Evolutionary conservation across 2,888 invertebrate genomes (phyloP), one percentile per base, ranked within the genome.

Genomic region (Piscicola geometra): DNA sequence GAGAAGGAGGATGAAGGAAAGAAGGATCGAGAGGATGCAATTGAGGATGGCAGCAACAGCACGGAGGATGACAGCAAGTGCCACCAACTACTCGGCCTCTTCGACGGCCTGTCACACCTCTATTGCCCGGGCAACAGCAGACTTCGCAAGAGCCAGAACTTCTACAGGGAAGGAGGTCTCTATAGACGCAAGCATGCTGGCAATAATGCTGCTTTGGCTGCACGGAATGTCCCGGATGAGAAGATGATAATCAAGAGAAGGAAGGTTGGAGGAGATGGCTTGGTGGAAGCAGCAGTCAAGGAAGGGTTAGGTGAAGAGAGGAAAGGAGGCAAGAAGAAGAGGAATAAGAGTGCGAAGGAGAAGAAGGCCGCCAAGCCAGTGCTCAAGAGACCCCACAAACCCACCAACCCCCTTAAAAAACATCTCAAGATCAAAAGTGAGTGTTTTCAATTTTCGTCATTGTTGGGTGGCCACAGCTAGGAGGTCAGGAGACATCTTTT

Each of bases 81-180:
- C 25, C 41, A 32, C 5, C 69, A 69, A 25, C n/a, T 76, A 50
- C 32, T 30, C 15, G 71, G 71, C 3, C 68, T 77, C 32, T 76
- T 74, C 35, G 77, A 77, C 32, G 77, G 77, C 28, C 67, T 77
- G n/a, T 77, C 77, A 28, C 76, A 77, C 64, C 66, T 77, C 30
- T 77, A 77, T 41, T 70, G 74, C 18, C 33, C 76, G 5, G 60
- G 71, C 3, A 71, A 71, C n/a, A 69, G 28, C 60, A 71, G 76
- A 30, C 36, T 71, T 5, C 32, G 76, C 30, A 76, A 76, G 66
- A 76, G 76, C 50, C 32, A 71, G 30, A 41, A 76, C 66, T 76
- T 76, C 35, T 76, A 76, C 47, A 71, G 33, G 41, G 71, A 71
- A 21, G 41, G 50, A 25, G 15, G 41, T 52, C 30, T 30, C 32